Conservation (phyloP, 64 coral and sea anemone species). For the Actinia equina region DNA sequence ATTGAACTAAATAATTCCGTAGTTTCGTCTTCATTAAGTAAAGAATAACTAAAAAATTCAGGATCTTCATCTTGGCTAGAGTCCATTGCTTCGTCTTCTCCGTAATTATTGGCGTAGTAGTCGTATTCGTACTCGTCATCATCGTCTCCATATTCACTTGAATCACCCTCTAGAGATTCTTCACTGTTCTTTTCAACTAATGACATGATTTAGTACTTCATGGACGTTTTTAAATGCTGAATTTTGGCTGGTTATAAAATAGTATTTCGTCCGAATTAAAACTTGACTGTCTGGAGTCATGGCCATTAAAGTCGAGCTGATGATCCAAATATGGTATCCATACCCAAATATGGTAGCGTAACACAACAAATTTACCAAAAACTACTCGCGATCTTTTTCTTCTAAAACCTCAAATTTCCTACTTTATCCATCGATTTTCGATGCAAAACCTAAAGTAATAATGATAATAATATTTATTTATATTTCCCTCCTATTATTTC, state of each 20-base stretch:
- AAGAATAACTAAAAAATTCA: constrained; percentile 46
- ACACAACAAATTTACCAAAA: not conserved
- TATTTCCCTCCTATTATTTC: not conserved
- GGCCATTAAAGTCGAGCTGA: not conserved
- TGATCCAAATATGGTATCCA: constrained; percentile 13
- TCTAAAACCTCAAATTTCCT: not conserved
- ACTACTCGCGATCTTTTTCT: too few species aligned
- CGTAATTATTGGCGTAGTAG: constrained; percentile 49
- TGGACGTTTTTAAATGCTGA: not conserved
- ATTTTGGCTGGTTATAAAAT: not conserved
- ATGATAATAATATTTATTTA: not conserved
- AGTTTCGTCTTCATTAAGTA: constrained; percentile 36
- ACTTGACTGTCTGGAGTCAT: not conserved
- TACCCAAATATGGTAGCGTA: not conserved
- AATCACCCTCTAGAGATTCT: constrained; percentile 54
- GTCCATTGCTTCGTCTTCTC: constrained; percentile 52
- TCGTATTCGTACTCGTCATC: constrained; percentile 41
- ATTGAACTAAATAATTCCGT: constrained; percentile 33
- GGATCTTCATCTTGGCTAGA: constrained; percentile 55
- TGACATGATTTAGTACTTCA: not conserved
- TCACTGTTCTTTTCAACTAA: not conserved
- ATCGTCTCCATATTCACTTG: constrained; percentile 63
- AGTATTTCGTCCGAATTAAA: not conserved
- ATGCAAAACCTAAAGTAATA: not conserved
- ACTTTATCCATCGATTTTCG: not conserved